A percentile compares a stretch with the other conserved stretches of the same genome.
Conservation (phyloP, 92 coral and sea anemone genomes). For the Epizoanthus rinbou region DNA sequence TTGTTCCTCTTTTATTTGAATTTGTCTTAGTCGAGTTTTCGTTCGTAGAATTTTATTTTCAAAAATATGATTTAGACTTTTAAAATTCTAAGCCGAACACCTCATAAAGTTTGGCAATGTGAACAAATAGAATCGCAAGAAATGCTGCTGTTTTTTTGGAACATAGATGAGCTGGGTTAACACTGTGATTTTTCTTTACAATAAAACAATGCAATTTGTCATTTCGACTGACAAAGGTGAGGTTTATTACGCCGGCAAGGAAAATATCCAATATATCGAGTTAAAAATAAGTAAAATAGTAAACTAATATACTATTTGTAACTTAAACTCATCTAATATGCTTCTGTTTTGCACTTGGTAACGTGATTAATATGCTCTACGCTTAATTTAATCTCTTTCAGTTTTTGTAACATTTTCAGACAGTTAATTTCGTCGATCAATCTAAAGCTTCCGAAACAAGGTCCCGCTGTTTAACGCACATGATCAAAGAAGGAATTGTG, state of each 20-base stretch:
- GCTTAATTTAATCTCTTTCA: background rate
- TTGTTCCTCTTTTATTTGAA: background rate
- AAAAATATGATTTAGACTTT: background rate
- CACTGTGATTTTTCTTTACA: no score
- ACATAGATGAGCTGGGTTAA: background rate
- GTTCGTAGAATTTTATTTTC: background rate
- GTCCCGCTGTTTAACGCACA: constrained; percentile 13
- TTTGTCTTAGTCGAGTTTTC: background rate
- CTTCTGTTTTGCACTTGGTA: background rate
- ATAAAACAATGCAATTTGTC: no score
- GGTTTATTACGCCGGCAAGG: background rate
- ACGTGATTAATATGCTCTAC: background rate
- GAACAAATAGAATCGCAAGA: background rate
- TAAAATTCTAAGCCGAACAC: background rate
- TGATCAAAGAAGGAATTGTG: background rate
- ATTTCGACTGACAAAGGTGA: background rate
- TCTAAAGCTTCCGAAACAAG: background rate
- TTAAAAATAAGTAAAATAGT: background rate
- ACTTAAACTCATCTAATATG: background rate
- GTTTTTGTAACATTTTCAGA: constrained; percentile 2
- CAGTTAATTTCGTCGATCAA: constrained; percentile 4
- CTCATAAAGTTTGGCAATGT: background rate
- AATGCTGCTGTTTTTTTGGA: background rate
- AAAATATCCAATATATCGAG: background rate
- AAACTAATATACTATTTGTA: constrained; percentile 7